phyloP scores from a whole-genome alignment of 1,140 invertebrate species.

The Saccostrea glomerata region DNA sequence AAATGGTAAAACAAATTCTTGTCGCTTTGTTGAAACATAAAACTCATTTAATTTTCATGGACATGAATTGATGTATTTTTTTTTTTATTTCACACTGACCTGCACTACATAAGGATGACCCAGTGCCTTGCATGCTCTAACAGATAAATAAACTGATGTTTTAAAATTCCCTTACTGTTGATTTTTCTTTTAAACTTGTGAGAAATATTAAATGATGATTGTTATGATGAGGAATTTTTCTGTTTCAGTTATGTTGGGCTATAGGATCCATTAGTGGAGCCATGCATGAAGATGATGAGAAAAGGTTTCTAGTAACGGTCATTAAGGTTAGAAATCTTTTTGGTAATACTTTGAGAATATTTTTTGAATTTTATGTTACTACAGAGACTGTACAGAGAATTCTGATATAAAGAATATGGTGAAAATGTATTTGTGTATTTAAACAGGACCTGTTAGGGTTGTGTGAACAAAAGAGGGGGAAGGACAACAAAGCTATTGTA shows the following conservation, averaged over 20 bases:
- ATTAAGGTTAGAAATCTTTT: conserved; percentile 86
- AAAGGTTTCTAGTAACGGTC: conserved; percentile 98
- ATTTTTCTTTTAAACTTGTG: too few species aligned
- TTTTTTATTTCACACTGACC: conserved; percentile 71
- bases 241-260: conserved; percentile 95
- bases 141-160: conserved; percentile 74
- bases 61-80: too few species aligned
- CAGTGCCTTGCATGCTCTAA: conserved; percentile 97
- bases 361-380: too few species aligned
- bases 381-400: too few species aligned
- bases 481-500: conserved; percentile 99
- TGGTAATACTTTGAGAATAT: too few species aligned
- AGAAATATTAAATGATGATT: not conserved
- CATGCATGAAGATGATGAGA: conserved; percentile 99
- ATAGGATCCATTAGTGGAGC: conserved; percentile 99
- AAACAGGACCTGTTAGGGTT: conserved; percentile 92
- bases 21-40: too few species aligned
- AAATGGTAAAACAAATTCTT: too few species aligned
- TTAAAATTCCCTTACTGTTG: too few species aligned
- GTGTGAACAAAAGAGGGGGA: conserved; percentile 99
- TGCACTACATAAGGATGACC: conserved; percentile 97
- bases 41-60: too few species aligned
- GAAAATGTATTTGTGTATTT: conserved; percentile 1
- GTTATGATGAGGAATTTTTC: not conserved
- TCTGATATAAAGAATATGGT: not conserved